phyloP scores from a whole-genome alignment of 2,888 invertebrate species.

The Nomada lathburiana region DNA sequence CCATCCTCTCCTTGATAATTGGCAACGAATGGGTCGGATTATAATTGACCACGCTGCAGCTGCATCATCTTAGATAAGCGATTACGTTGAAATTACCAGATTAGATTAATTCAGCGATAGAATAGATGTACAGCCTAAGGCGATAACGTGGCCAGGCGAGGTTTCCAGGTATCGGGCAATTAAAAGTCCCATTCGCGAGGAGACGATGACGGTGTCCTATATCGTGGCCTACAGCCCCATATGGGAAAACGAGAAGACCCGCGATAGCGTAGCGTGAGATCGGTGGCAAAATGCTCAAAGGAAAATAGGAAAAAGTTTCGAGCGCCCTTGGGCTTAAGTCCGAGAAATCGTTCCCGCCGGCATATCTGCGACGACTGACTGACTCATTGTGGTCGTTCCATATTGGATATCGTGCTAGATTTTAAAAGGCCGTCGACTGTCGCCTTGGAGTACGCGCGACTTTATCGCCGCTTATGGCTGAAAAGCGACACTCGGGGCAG shows the following conservation, averaged over 20 bases:
- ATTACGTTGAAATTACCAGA: background rate
- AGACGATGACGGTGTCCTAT: background rate
- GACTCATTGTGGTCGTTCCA: slow-evolving; percentile 60
- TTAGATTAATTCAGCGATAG: slow-evolving; percentile 9
- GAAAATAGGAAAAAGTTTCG: slow-evolving; percentile 49
- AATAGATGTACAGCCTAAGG: background rate
- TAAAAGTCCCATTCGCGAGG: slow-evolving; percentile 43
- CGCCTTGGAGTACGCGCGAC: slow-evolving; percentile 47
- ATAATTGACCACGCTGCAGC: background rate
- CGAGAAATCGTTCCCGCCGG: slow-evolving; percentile 55
- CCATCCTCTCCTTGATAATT: background rate
- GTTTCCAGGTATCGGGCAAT: slow-evolving; percentile 47
- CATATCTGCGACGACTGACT: slow-evolving; percentile 45
- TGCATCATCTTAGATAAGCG: background rate
- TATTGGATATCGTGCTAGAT: slow-evolving; percentile 61
- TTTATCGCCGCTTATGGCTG: slow-evolving; percentile 54
- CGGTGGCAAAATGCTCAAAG: slow-evolving; percentile 8
- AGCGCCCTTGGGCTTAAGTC: slow-evolving; percentile 51
- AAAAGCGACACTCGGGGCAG: slow-evolving; percentile 37
- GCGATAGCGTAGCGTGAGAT: slow-evolving; percentile 13
- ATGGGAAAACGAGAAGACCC: slow-evolving; percentile 26
- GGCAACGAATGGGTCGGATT: background rate
- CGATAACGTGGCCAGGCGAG: slow-evolving; percentile 13
- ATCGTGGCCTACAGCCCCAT: background rate
- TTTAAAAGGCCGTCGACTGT: slow-evolving; percentile 59